These are phyloP conservation scores for Trisateles emortualis DNA, from an alignment of 2,888 invertebrate genomes.

Conservation along the genomic window DNA sequence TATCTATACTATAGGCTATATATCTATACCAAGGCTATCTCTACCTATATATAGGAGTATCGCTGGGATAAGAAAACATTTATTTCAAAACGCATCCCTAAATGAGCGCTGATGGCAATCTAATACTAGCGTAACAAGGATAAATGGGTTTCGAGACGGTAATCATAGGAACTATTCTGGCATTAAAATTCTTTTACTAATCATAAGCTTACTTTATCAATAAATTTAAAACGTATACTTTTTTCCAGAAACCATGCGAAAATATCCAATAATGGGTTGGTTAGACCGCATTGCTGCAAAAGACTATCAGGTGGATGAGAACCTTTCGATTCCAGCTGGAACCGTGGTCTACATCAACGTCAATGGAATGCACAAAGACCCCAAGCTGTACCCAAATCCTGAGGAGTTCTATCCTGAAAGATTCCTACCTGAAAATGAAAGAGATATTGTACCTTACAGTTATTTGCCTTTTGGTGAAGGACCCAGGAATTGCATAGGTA, in stretches of 20 bases:
- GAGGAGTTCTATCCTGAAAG: constrained; percentile 83
- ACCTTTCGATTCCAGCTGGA: constrained; percentile 57
- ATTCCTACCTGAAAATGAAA: constrained; percentile 85
- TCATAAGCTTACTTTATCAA: neutral
- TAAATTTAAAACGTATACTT: neutral
- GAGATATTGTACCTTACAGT: constrained; percentile 58
- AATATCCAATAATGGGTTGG: constrained; percentile 66
- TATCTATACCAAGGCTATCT: too few relatives aligned
- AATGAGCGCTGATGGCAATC: too few relatives aligned
- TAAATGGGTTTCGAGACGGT: too few relatives aligned
- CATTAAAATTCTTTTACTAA: neutral
- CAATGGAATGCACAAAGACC: constrained; percentile 67
- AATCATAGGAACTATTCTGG: too few relatives aligned
- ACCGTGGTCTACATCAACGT: constrained; percentile 62
- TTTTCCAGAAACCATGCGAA: constrained; percentile 61
- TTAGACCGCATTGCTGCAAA: constrained; percentile 54
- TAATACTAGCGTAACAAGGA: too few relatives aligned
- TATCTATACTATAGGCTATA: too few relatives aligned
- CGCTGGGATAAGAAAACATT: too few relatives aligned
- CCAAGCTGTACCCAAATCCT: constrained; percentile 83
- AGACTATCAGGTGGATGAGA: constrained; percentile 59
- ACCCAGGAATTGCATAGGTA: constrained; percentile 87
- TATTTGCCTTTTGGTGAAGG: constrained; percentile 87
- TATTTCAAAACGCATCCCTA: too few relatives aligned
- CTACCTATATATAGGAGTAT: too few relatives aligned